phyloP scores from a whole-genome alignment of 1,140 invertebrate genomes.

The Ips nitidus region DNA sequence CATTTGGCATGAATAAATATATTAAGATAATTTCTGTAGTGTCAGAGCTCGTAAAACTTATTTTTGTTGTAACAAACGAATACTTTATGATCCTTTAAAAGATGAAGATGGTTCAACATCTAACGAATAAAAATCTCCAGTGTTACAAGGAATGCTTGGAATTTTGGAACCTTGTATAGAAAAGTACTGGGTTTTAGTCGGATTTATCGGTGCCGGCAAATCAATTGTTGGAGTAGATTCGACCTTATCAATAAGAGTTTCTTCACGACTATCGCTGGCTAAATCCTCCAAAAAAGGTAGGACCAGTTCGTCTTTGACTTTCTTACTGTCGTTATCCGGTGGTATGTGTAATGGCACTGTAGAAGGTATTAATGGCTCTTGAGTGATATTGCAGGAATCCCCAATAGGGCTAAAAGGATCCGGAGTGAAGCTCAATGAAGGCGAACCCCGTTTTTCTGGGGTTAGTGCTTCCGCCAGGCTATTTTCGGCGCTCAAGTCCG shows the following conservation, averaged over 20 bases:
- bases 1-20: too few relatives aligned
- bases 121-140: constrained; percentile 56
- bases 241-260: constrained; percentile 61
- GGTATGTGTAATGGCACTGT: constrained; percentile 27
- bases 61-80: too few relatives aligned
- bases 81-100: constrained; percentile 39
- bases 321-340: constrained; percentile 12
- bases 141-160: constrained; percentile 72
- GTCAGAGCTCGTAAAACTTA: too few relatives aligned
- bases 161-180: constrained; percentile 68
- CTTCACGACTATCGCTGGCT: constrained; percentile 51
- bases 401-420: constrained; percentile 53
- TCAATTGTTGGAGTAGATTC: constrained; percentile 59
- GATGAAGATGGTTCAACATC: constrained; percentile 42
- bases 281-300: constrained; percentile 50
- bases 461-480: constrained; percentile 63
- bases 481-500: constrained; percentile 69
- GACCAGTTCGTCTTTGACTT: constrained; percentile 51
- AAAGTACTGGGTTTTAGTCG: constrained; percentile 65
- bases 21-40: too few relatives aligned
- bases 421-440: constrained; percentile 44
- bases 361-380: constrained; percentile 44
- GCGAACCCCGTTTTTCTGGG: constrained; percentile 44
- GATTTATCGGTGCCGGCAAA: constrained; percentile 62
- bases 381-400: constrained; percentile 41